Percentiles rank a stretch among this genome's conserved stretches.
These are phyloP conservation scores for Cenopis cana DNA, from an alignment of 2,888 invertebrate genomes.

Conservation along the genomic window DNA sequence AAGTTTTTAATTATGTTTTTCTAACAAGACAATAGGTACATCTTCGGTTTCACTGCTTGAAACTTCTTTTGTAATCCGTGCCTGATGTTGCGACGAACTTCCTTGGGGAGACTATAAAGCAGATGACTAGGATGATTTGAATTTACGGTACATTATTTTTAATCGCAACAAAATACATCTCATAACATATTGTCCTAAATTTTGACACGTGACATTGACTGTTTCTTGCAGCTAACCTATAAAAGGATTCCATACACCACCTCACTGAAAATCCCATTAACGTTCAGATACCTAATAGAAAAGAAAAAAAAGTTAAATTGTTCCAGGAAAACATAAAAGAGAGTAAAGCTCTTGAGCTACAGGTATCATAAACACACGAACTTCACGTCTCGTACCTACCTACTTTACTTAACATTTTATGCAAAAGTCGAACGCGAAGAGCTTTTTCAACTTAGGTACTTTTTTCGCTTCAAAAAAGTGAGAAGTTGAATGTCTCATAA, in stretches of 20 bases:
- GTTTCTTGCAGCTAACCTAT: background rate
- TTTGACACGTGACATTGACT: too few species aligned
- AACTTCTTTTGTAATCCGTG: background rate
- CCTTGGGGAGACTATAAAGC: too few species aligned
- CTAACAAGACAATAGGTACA: background rate
- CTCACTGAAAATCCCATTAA: background rate
- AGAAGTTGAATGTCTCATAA: slow-evolving; percentile 2
- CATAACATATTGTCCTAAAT: too few species aligned
- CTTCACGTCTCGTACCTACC: background rate
- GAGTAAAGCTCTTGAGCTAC: slow-evolving; percentile 17
- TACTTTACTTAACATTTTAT: slow-evolving; percentile 15
- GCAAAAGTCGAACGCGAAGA: slow-evolving; percentile 11
- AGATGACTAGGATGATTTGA: too few species aligned
- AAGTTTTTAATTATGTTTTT: background rate
- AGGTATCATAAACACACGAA: slow-evolving; percentile 22
- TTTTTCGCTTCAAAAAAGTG: slow-evolving; percentile 8
- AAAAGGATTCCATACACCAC: background rate
- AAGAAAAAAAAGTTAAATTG: background rate
- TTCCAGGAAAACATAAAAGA: background rate
- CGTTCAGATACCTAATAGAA: background rate
- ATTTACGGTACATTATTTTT: background rate
- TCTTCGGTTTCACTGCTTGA: background rate
- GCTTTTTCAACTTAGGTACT: slow-evolving; percentile 4
- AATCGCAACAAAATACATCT: too few species aligned
- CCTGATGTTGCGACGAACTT: background rate